Base-by-base conservation (phyloP, 37 sponge, comb jelly and placozoan genomes). In the Amphimedon queenslandica region DNA sequence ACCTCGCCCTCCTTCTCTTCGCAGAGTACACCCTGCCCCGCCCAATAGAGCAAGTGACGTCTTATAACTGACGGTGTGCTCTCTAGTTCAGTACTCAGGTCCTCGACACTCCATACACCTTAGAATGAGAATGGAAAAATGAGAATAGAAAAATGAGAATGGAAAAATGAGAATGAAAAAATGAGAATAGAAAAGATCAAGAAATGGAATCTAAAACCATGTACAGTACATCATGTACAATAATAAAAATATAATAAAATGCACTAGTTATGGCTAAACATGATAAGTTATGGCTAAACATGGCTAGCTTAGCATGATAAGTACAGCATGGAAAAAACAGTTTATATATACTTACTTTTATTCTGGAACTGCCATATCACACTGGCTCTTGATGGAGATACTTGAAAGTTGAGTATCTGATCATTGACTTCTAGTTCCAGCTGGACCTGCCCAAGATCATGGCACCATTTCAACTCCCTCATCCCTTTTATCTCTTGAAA, bases 381-480 rank as follows among this genome's bases (percentile, higher is more conserved):
- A 18, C 78, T 75, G 65, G 98, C 98, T 69, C 90, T 73, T 6
- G 87, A 36, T 21, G 98, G 95, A 30, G 93, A 81, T 3, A 97
- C 98, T 66, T 58, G 72, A 34, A 91, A 85, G 4, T 73, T 64
- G n/a, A 83, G 56, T 6, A 73, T 72, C 8, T 80, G 33, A 25
- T 83, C 87, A 53, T 55, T 86, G 56, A 88, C 64, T 66, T 85
- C 81, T 21, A 97, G 51, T 0, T 93, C 92, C 37, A 97, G 36
- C 58, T 96, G 77, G 16, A 90, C 86, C n/a, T 74, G 38, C 36
- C 98, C 98, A 2, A 94, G 76, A 40, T 88, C 42, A 16, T 56
- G 23, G 36, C 75, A 81, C 98, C 98, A 96, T 56, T 96, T 89
- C 47, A 96, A 76, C 57, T 86, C 88, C n/a, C 98, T 40, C 76